Percentiles rank a stretch among this genome's conserved stretches.
Conservation (phyloP, 2,888 invertebrate species). For the Dryadula phaetusa region DNA sequence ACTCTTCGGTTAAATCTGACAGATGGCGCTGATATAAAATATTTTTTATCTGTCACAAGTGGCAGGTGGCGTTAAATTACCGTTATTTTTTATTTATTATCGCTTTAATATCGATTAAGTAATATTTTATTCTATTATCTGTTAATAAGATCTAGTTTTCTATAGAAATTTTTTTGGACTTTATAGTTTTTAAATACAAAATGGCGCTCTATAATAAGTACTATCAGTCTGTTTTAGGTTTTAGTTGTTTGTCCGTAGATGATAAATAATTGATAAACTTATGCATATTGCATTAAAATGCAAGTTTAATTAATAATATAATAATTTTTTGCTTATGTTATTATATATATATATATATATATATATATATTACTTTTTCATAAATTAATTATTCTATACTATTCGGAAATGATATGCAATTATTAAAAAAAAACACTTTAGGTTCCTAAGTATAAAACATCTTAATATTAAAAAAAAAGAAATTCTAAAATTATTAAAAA, state of each 20-base stretch:
- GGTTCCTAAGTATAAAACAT: background rate
- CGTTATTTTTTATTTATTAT: conserved; percentile 15
- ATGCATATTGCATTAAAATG: background rate
- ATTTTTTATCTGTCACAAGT: conserved; percentile 3
- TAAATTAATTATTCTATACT: conserved; percentile 3
- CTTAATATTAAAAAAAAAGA: background rate
- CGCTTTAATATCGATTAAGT: conserved; percentile 17
- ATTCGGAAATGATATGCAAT: background rate
- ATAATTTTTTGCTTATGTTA: background rate
- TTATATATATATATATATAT: background rate
- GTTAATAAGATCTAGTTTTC: conserved; percentile 8
- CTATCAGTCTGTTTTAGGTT: background rate
- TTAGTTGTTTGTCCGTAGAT: conserved; percentile 10
- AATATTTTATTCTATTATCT: conserved; percentile 15
- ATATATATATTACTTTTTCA: background rate
- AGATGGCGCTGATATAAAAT: conserved; percentile 47
- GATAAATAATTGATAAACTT: conserved; percentile 15
- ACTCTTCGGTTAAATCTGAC: conserved; percentile 90
- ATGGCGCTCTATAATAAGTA: background rate
- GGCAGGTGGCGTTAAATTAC: conserved; percentile 7
- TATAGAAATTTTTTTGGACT: background rate
- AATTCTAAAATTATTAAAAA: conserved; percentile 7
- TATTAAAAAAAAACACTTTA: background rate
- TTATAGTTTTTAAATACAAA: background rate
- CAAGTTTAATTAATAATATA: background rate